Base-by-base conservation (phyloP, 2,797 vertebrate species). In the Notolepis coatsorum region DNA sequence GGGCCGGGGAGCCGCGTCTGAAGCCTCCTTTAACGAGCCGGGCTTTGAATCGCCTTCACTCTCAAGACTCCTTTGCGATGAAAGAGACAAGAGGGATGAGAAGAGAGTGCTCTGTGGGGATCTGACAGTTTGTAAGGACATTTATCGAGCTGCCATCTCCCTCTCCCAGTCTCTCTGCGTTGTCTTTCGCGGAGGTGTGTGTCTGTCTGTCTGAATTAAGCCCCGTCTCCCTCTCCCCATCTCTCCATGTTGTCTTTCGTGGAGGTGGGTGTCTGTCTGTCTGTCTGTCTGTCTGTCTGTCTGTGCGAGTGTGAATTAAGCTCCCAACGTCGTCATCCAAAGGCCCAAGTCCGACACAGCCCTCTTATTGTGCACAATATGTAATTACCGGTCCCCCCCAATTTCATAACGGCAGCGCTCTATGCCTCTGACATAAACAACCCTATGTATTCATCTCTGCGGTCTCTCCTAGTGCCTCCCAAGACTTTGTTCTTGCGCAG, bases 401-500 rank as follows among this genome's bases (percentile, higher is more conserved):
- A 7, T 74, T 75, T 54, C 62, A 70, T 70, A 45, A 49, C 59
- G 52, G 45, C 48, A 37, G 47, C 58, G 54, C 63, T 71, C 50
- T 73, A 66, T 64, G 64, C 82, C 71, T 82, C 79, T 75, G 41
- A 69, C n/a, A n/a, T n/a, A n/a, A 61, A 28, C 71, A 57, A 43
- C 63, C 51, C 52, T 60, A 69, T 71, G 59, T 72, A 65, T 74
- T 64, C 57, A n/a, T n/a, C 33, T 81, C 70, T 80, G 41, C 52
- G 47, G 73, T 79, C 73, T 33, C 71, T 55, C 61, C 76, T 68
- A 71, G 84, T 82, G 85, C 83, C 89, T 88, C 79, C 52, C 45
- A 78, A 71, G 55, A 78, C 70, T 61, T 73, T 64, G 39, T 50
- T 68, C 54, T 66, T 59, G 48, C 55, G 47, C 21, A 18, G 41